phyloP scores from a whole-genome alignment of 2,797 vertebrate species.

The Lateolabrax maculatus region DNA sequence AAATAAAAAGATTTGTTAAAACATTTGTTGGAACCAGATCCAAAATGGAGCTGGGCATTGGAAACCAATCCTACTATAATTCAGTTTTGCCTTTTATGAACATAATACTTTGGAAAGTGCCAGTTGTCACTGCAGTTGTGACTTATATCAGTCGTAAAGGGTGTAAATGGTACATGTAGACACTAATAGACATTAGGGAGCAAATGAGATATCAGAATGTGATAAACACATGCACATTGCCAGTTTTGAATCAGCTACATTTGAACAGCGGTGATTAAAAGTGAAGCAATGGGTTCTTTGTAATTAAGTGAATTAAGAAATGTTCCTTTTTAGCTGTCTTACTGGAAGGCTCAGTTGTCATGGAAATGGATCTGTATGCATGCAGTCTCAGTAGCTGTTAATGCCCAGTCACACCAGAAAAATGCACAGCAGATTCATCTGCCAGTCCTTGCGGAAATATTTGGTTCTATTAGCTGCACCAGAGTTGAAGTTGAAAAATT shows the following conservation, averaged over 20 bases:
- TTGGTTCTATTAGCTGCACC: not conserved
- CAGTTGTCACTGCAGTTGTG: conserved; percentile 1
- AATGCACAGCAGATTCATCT: not conserved
- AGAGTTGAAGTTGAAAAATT: not conserved
- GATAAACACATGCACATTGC: not conserved
- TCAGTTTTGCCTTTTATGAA: not conserved
- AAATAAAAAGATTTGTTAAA: not conserved
- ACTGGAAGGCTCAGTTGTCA: not conserved
- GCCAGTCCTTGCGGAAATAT: not conserved
- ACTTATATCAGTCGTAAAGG: not conserved
- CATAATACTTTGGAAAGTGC: conserved; percentile 14
- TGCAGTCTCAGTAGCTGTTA: not conserved
- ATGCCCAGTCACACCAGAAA: not conserved
- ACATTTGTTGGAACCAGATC: not conserved
- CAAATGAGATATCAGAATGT: not conserved
- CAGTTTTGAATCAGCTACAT: not conserved
- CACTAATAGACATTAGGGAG: not conserved
- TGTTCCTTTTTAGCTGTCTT: not conserved
- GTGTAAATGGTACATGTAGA: not conserved
- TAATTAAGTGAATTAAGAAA: not conserved
- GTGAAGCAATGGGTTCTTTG: not conserved
- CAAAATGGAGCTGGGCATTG: not conserved
- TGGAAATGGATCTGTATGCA: not conserved
- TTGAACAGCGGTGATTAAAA: not conserved
- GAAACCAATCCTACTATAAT: not conserved